A percentile compares a stretch with the other conserved stretches of the same genome.
These are phyloP conservation scores for Phainopepla nitens DNA, from an alignment of 2,113 vertebrate species.

Conservation along the genomic window DNA sequence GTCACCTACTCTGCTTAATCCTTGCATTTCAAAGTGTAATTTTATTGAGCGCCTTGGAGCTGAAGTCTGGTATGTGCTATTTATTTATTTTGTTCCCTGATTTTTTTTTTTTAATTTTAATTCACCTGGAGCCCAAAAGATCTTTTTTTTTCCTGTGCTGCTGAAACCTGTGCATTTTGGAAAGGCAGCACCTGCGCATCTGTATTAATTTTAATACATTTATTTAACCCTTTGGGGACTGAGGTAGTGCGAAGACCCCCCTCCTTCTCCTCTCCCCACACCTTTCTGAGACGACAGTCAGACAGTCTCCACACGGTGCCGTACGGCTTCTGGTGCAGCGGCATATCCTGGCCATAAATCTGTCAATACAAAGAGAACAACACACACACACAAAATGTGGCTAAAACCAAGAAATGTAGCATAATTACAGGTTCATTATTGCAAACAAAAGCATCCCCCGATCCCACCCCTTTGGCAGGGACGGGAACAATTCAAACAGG, in stretches of 20 bases:
- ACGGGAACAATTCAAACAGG: slow-evolving; percentile 65
- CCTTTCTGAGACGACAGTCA: slow-evolving; percentile 35
- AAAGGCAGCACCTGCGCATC: neutral
- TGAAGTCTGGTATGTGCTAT: slow-evolving; percentile 31
- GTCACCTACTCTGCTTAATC: slow-evolving; percentile 70
- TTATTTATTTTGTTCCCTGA: slow-evolving; percentile 38
- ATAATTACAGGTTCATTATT: slow-evolving; percentile 74
- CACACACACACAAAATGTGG: slow-evolving; percentile 62
- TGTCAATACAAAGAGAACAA: slow-evolving; percentile 71
- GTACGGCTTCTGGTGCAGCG: neutral
- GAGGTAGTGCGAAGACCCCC: neutral
- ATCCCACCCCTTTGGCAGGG: slow-evolving; percentile 71
- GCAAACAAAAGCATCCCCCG: slow-evolving; percentile 71
- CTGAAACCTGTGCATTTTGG: neutral
- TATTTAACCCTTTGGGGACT: slow-evolving; percentile 3
- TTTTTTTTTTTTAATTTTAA: neutral
- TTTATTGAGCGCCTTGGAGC: slow-evolving; percentile 58
- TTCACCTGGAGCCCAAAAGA: neutral
- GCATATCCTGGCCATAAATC: slow-evolving; percentile 67
- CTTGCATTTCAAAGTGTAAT: slow-evolving; percentile 69
- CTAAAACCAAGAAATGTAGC: slow-evolving; percentile 71
- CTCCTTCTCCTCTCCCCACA: neutral
- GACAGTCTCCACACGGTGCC: slow-evolving; percentile 55
- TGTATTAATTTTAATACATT: neutral
- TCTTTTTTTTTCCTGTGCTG: neutral